Conservation (phyloP, 2,113 vertebrate species). For the Climacteris rufus region DNA sequence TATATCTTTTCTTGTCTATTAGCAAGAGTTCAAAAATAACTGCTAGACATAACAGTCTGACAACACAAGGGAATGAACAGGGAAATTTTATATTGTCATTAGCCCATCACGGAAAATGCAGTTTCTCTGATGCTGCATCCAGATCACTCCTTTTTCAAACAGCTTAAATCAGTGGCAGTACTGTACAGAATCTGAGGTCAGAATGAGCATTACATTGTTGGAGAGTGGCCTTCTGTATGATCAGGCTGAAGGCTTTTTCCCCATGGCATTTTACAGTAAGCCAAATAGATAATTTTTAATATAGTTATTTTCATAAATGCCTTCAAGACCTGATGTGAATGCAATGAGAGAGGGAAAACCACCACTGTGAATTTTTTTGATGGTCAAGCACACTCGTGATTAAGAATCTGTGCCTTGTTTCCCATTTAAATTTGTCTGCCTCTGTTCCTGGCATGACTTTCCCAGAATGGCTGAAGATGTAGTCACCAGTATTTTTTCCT, state of each 20-base stretch:
- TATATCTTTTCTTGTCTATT: slow-evolving; percentile 37
- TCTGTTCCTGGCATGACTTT: background rate
- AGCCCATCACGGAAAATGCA: background rate
- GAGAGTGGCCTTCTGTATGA: background rate
- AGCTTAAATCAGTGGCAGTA: background rate
- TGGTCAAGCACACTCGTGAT: background rate
- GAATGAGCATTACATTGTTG: background rate
- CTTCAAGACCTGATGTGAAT: background rate
- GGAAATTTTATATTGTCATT: slow-evolving; percentile 41
- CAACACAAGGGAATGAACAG: background rate
- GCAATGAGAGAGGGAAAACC: background rate
- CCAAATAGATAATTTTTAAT: background rate
- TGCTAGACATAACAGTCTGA: slow-evolving; percentile 49
- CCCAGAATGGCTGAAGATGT: background rate
- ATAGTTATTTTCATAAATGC: background rate
- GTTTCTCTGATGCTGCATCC: background rate
- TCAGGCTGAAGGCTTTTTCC: background rate
- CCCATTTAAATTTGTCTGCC: background rate
- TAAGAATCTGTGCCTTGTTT: background rate
- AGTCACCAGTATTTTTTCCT: background rate
- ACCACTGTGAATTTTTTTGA: background rate
- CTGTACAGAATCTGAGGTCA: background rate
- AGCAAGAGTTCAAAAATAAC: slow-evolving; percentile 48
- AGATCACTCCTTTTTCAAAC: background rate
- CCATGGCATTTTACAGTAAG: background rate